Evolutionary conservation across 1,140 invertebrate genomes (phyloP).

Genomic region (Nephotettix cincticeps): DNA sequence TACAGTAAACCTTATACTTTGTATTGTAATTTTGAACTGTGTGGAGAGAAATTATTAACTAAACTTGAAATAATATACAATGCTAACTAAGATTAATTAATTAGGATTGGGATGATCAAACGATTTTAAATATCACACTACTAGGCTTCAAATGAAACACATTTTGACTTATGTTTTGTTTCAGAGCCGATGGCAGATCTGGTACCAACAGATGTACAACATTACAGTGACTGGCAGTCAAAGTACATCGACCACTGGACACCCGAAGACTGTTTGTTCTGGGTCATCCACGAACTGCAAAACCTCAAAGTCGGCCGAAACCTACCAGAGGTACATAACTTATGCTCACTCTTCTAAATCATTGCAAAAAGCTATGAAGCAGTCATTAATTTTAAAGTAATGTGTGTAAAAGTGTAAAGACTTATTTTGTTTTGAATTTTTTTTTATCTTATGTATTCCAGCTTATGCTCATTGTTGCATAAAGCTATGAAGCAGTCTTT

Average conservation of each 20-base stretch:
- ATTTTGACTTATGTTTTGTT: too few species aligned
- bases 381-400: not conserved
- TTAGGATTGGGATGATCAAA: too few species aligned
- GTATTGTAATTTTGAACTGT: too few species aligned
- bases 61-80: too few species aligned
- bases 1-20: too few species aligned
- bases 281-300: conserved; percentile 1
- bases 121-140: too few species aligned
- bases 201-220: not conserved
- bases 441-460: not conserved
- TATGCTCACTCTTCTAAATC: too few species aligned
- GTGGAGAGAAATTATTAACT: too few species aligned
- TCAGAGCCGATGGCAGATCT: not conserved
- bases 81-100: too few species aligned
- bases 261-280: conserved; percentile 6
- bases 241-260: not conserved
- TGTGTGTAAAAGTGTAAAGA: not conserved
- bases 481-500: not conserved
- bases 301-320: not conserved
- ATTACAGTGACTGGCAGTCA: not conserved
- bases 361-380: not conserved
- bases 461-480: not conserved
- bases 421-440: not conserved
- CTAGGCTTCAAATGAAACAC: too few species aligned
- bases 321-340: not conserved